Conservation (phyloP, 2,113 vertebrate genomes). For the Furnarius figulus region DNA sequence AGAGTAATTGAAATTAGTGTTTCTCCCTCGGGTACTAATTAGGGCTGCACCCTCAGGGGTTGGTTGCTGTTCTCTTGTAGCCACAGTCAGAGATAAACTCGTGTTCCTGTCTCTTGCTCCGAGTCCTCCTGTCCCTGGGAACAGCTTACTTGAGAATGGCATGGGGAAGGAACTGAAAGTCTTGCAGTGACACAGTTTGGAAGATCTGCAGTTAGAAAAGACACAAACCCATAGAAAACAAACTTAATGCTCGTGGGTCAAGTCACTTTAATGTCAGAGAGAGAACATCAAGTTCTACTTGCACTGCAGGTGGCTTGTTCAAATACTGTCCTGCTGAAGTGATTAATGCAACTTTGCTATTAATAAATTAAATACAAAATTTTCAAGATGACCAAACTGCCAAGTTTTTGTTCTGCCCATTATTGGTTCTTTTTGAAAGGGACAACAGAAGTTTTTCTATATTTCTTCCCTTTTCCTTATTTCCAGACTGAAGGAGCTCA, state of each 20-base stretch:
- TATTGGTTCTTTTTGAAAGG: neutral
- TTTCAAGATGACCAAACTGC: neutral
- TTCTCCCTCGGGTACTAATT: neutral
- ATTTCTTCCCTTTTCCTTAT: neutral
- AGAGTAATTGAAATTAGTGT: neutral
- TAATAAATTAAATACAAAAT: neutral
- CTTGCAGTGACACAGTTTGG: neutral
- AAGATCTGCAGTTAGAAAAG: neutral
- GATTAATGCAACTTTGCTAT: neutral
- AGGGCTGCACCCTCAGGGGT: neutral
- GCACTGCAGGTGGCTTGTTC: neutral
- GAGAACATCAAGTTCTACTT: neutral
- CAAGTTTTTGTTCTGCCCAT: neutral
- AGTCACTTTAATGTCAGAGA: neutral
- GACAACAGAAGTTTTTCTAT: neutral
- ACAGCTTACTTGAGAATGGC: neutral
- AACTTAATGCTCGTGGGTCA: fast-evolving
- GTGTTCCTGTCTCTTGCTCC: fast-evolving
- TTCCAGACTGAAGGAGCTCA: neutral
- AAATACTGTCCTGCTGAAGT: neutral
- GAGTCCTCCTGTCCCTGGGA: neutral
- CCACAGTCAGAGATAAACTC: neutral
- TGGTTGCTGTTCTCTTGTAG: neutral
- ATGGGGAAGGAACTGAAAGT: neutral
- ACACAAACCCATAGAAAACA: neutral